A percentile compares a stretch with the other conserved stretches of the same genome.
phyloP scores from a whole-genome alignment of 2,113 vertebrate genomes.

The Aegotheles bennettii region DNA sequence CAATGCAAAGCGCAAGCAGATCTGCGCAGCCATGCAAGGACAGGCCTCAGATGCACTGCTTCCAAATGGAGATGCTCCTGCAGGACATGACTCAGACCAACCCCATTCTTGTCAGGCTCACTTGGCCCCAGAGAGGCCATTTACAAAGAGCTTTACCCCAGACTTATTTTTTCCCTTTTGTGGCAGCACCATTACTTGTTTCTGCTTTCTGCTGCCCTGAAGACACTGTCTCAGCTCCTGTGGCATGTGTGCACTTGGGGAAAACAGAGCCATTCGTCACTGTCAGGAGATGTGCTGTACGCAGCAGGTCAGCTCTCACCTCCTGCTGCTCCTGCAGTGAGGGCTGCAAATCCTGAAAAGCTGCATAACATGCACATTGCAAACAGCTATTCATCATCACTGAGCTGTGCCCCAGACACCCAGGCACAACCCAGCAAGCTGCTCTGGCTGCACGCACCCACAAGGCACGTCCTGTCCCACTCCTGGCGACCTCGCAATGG shows the following conservation, averaged over 20 bases:
- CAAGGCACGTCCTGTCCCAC: rapidly evolving
- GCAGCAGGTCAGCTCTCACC: conserved; percentile 55
- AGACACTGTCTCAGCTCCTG: conserved; percentile 31
- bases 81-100: background rate
- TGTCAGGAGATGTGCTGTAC: conserved; percentile 63
- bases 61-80: background rate
- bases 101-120: background rate
- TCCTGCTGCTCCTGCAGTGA: conserved; percentile 62
- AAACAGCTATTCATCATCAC: conserved; percentile 68
- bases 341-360: conserved; percentile 66
- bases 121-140: background rate
- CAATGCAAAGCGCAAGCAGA: background rate
- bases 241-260: background rate
- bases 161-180: background rate
- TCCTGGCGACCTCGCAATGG: rapidly evolving
- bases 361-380: conserved; percentile 68
- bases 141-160: background rate
- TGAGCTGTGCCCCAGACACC: background rate
- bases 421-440: background rate
- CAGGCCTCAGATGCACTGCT: background rate
- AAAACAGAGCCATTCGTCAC: conserved; percentile 62
- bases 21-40: background rate
- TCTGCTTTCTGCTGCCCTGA: background rate
- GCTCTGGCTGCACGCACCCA: background rate
- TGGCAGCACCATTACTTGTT: background rate